These are phyloP conservation scores for Limanda limanda DNA, from an alignment of 2,113 vertebrate genomes.

Conservation along the genomic window DNA sequence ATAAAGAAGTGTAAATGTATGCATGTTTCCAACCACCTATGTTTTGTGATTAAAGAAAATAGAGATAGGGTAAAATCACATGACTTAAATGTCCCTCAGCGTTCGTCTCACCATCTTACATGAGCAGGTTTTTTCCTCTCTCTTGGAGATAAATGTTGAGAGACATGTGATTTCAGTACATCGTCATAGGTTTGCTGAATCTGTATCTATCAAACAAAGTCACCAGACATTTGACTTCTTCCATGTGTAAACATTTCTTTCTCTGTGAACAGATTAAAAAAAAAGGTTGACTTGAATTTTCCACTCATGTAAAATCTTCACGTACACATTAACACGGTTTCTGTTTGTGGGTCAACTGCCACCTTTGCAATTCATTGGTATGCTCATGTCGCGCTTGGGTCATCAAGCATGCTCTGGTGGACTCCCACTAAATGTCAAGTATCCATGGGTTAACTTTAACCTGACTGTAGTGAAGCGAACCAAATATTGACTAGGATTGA, in stretches of 20 bases:
- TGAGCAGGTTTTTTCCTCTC: too few relatives aligned
- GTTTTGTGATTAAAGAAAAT: too few relatives aligned
- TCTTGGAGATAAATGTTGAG: too few relatives aligned
- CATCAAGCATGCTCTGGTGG: not conserved
- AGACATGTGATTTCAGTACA: not conserved
- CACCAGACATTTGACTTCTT: not conserved
- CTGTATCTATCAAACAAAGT: not conserved
- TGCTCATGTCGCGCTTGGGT: not conserved
- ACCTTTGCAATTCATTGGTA: not conserved
- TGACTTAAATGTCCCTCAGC: too few relatives aligned
- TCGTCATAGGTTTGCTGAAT: not conserved
- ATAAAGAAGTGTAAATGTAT: too few relatives aligned
- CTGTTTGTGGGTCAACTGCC: not conserved
- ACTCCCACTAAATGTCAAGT: conserved; percentile 5
- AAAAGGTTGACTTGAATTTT: too few relatives aligned
- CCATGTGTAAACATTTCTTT: not conserved
- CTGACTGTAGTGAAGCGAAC: not conserved
- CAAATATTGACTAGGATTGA: not conserved
- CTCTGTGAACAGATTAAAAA: too few relatives aligned
- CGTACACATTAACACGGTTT: not conserved
- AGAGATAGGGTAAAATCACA: too few relatives aligned
- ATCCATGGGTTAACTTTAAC: too few relatives aligned
- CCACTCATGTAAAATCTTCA: not conserved
- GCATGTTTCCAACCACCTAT: too few relatives aligned
- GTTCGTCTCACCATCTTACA: too few relatives aligned